Base-by-base conservation (phyloP, 2,888 invertebrate genomes). In the Hofmannophila pseudospretella region DNA sequence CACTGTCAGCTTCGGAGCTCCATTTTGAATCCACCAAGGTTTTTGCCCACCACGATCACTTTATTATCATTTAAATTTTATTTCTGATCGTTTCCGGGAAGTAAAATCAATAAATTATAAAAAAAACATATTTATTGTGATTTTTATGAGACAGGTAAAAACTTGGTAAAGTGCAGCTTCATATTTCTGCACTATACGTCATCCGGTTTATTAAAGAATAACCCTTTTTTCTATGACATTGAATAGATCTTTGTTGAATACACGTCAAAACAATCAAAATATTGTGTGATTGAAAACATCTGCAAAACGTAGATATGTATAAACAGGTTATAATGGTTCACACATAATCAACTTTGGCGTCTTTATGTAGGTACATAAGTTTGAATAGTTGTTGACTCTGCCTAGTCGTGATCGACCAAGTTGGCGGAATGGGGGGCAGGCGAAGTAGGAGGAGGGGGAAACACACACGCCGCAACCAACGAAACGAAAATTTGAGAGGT, bases 401-500 rank as follows among this genome's bases (percentile, higher is more conserved):
- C 51, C 56, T 72, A 70, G 65, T 73, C 65, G 66, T 72, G 72
- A 74, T 67, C 64, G 75, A 56, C 60, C 52, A 67, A 71, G 73
- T 75, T 70, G 67, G 73, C 69, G 57, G 70, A 73, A 72, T 72
- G 62, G 70, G 64, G 65, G 70, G 60, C 52, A 55, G 41, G 47
- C 42, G 47, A 50, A 45, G 44, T n/a, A 42, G 42, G 40, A 41
- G 47, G 43, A 51, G 40, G 53, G 52, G 47, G 52, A 53, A 61
- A 68, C 66, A 70, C 69, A 71, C 72, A 71, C 68, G 58, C 64
- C 58, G 66, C 62, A 69, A 67, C 79, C 74, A 82, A 85, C 79
- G 82, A 84, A 84, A 85, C 82, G 77, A 86, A 86, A 86, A 87
- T 87, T 86, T 77, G 85, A 77, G 74, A 77, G 86, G 80, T 85